These are phyloP conservation scores for Ramphastos sulfuratus DNA, from an alignment of 2,113 vertebrate genomes.

Conservation along the genomic window DNA sequence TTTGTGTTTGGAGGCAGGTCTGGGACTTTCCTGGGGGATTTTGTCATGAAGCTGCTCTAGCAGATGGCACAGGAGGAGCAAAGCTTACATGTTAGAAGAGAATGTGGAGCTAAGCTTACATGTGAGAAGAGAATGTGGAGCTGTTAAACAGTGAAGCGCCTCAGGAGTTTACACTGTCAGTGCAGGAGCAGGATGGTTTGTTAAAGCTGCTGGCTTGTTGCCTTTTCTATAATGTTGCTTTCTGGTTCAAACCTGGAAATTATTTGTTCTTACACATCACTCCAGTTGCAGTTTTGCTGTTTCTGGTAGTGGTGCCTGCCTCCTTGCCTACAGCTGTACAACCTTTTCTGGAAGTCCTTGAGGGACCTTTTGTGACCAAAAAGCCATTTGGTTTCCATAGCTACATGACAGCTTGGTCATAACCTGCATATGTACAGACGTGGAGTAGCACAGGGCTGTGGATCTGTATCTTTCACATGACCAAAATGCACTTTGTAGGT, in stretches of 20 bases:
- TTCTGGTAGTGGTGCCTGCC: background rate
- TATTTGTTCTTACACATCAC: background rate
- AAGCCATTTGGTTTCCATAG: background rate
- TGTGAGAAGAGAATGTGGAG: background rate
- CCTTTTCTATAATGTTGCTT: background rate
- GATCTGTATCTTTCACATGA: background rate
- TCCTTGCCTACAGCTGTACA: background rate
- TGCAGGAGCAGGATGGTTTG: background rate
- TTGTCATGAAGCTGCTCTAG: background rate
- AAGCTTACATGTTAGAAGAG: background rate
- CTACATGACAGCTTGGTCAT: background rate
- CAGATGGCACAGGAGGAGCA: background rate
- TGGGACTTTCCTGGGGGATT: constrained; percentile 4
- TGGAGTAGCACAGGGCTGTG: background rate
- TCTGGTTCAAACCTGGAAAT: background rate
- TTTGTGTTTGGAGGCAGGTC: background rate
- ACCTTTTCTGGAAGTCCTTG: background rate
- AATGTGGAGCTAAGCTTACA: background rate
- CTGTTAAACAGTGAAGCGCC: background rate
- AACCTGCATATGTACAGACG: accelerated
- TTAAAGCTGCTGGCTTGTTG: background rate
- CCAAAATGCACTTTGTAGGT: background rate
- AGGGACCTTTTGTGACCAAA: background rate
- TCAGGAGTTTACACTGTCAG: background rate
- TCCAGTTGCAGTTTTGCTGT: background rate